Evolutionary conservation across 2,888 invertebrate species (phyloP).

Genomic region (Caenorhabditis panamensis): DNA sequence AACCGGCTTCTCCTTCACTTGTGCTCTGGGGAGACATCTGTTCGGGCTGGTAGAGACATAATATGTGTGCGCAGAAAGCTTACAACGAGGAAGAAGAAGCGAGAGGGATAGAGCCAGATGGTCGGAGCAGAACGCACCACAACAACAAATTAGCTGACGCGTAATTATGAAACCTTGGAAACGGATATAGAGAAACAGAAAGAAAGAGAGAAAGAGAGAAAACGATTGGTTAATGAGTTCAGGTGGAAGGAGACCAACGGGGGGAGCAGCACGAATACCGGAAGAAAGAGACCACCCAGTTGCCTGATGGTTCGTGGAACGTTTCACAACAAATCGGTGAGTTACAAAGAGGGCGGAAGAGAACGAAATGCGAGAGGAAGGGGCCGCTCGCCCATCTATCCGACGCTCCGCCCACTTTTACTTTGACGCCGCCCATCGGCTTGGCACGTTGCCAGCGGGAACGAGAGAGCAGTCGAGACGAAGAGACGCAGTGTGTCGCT

Average conservation of each 20-base stretch:
- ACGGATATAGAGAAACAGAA: neutral
- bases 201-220: neutral
- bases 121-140: constrained; percentile 27
- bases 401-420: constrained; percentile 38
- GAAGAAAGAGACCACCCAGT: constrained; percentile 20
- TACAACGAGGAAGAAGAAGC: constrained; percentile 21
- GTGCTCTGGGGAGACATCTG: constrained; percentile 28
- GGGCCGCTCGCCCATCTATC: constrained; percentile 30
- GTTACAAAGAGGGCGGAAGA: constrained; percentile 26
- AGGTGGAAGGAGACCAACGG: neutral
- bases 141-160: constrained; percentile 50
- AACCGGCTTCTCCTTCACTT: constrained; percentile 27
- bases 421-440: constrained; percentile 45
- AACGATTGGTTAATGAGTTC: neutral
- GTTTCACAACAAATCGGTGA: constrained; percentile 25
- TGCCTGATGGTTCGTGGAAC: neutral
- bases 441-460: constrained; percentile 44
- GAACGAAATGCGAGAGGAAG: constrained; percentile 45
- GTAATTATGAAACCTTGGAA: constrained; percentile 36
- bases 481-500: constrained; percentile 11
- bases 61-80: constrained; percentile 21
- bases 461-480: constrained; percentile 37
- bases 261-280: neutral
- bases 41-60: constrained; percentile 27
- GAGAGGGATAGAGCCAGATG: constrained; percentile 38